Percentiles rank a stretch among this genome's conserved stretches.
Conservation (phyloP, 1,140 invertebrate species). For the Caenorhabditis remanei region DNA sequence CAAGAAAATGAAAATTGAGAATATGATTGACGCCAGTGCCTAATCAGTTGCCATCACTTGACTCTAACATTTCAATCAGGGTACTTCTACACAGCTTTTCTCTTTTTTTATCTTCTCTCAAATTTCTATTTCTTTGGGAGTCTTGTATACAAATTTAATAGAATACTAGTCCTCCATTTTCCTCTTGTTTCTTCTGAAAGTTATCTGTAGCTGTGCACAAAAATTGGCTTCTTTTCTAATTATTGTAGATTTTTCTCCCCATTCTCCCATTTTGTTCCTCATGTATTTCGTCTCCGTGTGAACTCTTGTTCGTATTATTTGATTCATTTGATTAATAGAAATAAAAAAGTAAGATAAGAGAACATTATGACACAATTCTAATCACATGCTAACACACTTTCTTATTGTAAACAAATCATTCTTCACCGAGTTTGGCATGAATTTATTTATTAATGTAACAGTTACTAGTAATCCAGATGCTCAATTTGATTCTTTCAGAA, state of each 20-base stretch:
- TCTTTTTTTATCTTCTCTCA: background rate
- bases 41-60: slow-evolving; percentile 17
- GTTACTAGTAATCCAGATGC: too few species aligned
- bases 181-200: background rate
- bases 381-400: background rate
- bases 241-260: background rate
- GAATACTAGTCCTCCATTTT: background rate
- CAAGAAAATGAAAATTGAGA: slow-evolving; percentile 50
- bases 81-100: slow-evolving; percentile 47
- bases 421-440: background rate
- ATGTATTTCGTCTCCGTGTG: background rate
- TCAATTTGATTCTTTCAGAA: too few species aligned
- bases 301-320: background rate
- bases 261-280: background rate
- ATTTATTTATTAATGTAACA: background rate
- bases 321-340: background rate
- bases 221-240: background rate
- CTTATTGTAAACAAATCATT: background rate
- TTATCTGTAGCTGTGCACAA: background rate
- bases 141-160: background rate
- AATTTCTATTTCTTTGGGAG: background rate
- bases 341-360: slow-evolving; percentile 13
- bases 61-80: slow-evolving; percentile 22
- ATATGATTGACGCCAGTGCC: slow-evolving; percentile 34
- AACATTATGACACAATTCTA: background rate